Base-by-base conservation (phyloP, 2,113 vertebrate species). In the Scortum barcoo region DNA sequence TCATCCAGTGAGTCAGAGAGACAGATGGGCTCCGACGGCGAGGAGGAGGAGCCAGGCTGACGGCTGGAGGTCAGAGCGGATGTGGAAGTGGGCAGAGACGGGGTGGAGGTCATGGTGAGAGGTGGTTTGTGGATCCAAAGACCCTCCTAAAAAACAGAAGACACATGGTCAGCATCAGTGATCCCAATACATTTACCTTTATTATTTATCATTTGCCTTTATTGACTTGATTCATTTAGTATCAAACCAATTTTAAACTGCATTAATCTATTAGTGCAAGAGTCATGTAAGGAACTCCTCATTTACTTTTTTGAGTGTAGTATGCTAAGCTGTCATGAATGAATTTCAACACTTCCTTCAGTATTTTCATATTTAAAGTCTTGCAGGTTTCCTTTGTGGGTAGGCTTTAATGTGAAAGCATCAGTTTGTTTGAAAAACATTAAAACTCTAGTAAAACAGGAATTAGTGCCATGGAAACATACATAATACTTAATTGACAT, bases 1-100 rank as follows among this genome's bases (percentile, higher is more conserved):
- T 99, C 98, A 58, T 99, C 98, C 88, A 98, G 94, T 0, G 98
- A 99, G 89, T 99, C 98, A 0, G 98, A 98, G 68, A 99, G 94
- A 89, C 97, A 99, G 94, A 99, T 99, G 0, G 97, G 97, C 93
- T 99, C 98, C 1, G 91, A 89, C 90, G 96, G 91, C 68, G 95
- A 86, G 87, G 91, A 50, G 72, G 84, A 44, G 36, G 83, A 26
- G 72, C 53, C 26, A 0, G 93, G 96, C 81, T 91, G 95, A 50
- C 94, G 92, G 36, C 57, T 62, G 26, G 81, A 78, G 63, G 81
- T 80, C 53, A 75, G 61, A n/a, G 42, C 44, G 1, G 87, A 70
- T 3, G 81, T 66, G 46, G 84, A 28, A 56, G 91, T 53, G 84
- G 76, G 54, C 67, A 85, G 76, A 51, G 87, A 83, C 1, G 53